Evolutionary conservation across 92 coral and sea anemone species (phyloP), one percentile per base, ranked within the genome.

Genomic region (Actinostola sp.): DNA sequence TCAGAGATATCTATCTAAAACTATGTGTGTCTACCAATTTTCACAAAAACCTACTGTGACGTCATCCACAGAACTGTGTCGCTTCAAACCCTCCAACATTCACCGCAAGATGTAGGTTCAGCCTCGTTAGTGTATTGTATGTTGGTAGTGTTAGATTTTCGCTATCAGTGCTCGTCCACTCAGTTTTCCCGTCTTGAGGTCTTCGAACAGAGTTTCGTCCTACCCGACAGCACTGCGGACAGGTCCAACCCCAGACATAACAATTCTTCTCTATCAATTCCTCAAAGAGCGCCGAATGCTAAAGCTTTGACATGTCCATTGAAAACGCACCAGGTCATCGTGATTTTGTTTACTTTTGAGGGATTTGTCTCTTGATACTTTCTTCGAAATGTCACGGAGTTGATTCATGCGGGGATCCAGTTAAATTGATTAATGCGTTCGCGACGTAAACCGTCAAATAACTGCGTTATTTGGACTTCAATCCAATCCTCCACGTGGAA

Each of bases 221-320:
- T 24, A 31, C 66, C 34, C n/a, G n/a, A 61, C 10, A 34, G 34
- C 43, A 61, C 44, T 4, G 42, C 42, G 6, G 6, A 36, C 4
- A 4, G 42, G 11, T 57, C 39, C 13, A 1, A 1, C 7, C 8
- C 38, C 59, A 68, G 74, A 25, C 74, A 68, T 25, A 68, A 68
- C 62, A 68, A 33, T 14, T n/a, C 29, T 16, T 8, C 23, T 28
- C 33, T 19, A 30, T 68, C 50, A 68, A 51, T 14, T 8, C 5
- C 62, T 44, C 74, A 68, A 68, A 68, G 74, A 49, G 16, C 19
- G 48, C 74, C 74, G 74, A 68, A 50, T 5, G 74, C 32, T 68
- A 45, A 51, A 33, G 44, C 24, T 56, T 50, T 68, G 74, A 68
- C 74, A 68, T 19, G n/a, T 49, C 74, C 34, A 68, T 68, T 68